Evolutionary conservation across 2,888 invertebrate genomes (phyloP), one percentile per base, ranked within the genome.

Genomic region (Acleris holmiana): DNA sequence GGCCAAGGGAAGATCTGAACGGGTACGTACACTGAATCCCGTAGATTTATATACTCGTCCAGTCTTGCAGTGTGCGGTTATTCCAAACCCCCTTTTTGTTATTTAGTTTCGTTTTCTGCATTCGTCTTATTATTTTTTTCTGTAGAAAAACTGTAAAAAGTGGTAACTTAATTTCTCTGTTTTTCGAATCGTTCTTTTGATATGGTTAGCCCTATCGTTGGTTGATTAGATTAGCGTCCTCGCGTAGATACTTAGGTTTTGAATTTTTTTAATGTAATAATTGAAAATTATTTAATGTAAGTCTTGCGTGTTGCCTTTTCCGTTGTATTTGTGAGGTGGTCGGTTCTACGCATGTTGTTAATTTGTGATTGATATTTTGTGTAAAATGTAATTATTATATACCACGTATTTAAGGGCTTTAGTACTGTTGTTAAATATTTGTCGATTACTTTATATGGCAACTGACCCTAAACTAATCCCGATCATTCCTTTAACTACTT

Each of bases 141-240:
- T 61, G 74, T 80, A 79, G 77, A 73, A 76, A 74, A 44, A 81
- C 82, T 80, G 79, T 84, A 75, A 84, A 88, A 90, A 89, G 90
- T 91, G 90, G 90, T 91, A 89, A 84, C 79, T 77, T 91, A 91
- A 90, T 89, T 89, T 91, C 90, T 91, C 90, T 83, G 74, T 82
- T 82, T 79, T 79, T 73, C 77, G 74, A 78, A 76, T 48, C 47
- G 58, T 48, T 56, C 8, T 51, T 64, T 47, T 64, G 41, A 58
- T 51, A 41, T 18, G 41, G 55, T 55, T 57, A 46, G 51, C 40
- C 53, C 70, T 55, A 40, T 59, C 44, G 44, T 58, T 68, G 68
- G 44, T 58, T 68, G 67, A 65, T 60, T 62, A 62, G 68, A 66
- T 68, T 68, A 53, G 41, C 56, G 53, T 58, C 54, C 66, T 68